These are phyloP conservation scores for Copsychus sechellarum DNA, from an alignment of 2,113 vertebrate genomes.

Conservation along the genomic window DNA sequence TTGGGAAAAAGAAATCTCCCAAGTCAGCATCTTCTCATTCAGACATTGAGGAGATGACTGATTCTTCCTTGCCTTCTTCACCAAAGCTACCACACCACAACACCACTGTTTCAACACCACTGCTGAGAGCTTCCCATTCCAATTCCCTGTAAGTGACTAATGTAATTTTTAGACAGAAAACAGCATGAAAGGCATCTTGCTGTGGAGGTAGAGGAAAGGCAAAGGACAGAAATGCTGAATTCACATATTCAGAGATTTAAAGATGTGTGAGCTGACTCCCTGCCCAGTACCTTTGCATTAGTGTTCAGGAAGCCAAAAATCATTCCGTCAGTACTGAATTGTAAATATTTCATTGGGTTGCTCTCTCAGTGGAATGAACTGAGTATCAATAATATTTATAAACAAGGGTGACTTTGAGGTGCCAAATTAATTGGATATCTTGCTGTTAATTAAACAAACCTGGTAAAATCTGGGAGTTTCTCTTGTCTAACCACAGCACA, in stretches of 20 bases:
- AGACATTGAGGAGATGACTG: constrained; percentile 98
- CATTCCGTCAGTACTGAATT: neutral
- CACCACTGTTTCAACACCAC: constrained; percentile 74
- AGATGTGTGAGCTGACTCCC: neutral
- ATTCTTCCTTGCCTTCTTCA: constrained; percentile 92
- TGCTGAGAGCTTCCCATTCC: constrained; percentile 91
- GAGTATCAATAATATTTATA: neutral
- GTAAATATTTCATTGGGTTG: neutral
- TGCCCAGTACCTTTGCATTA: neutral
- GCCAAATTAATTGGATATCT: neutral
- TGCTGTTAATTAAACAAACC: neutral
- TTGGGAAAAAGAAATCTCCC: constrained; percentile 97
- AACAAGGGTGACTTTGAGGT: neutral
- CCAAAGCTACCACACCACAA: constrained; percentile 91
- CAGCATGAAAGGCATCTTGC: neutral
- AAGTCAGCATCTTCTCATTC: constrained; percentile 98
- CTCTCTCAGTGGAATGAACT: neutral
- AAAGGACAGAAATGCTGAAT: neutral
- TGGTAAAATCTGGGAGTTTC: neutral
- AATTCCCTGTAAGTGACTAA: constrained; percentile 85
- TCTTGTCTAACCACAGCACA: neutral
- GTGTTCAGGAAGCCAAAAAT: neutral
- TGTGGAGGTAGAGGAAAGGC: neutral
- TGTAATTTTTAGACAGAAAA: neutral
- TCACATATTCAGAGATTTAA: neutral